Percentiles rank a stretch among this genome's conserved stretches.
These are phyloP conservation scores for Myotis davidii DNA, from an alignment of 2,113 vertebrate species.

Conservation along the genomic window DNA sequence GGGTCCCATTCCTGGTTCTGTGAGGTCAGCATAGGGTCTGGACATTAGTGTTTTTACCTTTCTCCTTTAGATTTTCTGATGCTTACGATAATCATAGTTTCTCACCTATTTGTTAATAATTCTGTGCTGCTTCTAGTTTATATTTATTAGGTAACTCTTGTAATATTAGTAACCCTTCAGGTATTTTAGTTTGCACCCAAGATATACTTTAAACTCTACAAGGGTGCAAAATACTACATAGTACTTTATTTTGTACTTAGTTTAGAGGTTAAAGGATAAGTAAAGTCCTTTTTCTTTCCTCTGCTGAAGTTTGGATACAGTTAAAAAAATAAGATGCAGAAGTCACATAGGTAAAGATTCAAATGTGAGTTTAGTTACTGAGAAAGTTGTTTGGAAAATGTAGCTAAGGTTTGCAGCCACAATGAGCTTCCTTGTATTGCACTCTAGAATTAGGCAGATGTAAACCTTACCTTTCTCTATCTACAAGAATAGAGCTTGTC, in stretches of 20 bases:
- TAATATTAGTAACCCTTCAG: not conserved
- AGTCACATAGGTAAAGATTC: not conserved
- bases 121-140: not conserved
- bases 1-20: not conserved
- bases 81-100: not conserved
- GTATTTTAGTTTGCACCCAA: not conserved
- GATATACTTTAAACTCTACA: not conserved
- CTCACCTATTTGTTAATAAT: not conserved
- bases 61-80: not conserved
- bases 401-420: not conserved
- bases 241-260: not conserved
- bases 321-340: not conserved
- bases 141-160: not conserved
- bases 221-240: not conserved
- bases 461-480: not conserved
- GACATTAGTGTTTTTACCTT: not conserved
- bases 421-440: not conserved
- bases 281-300: not conserved
- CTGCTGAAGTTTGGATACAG: slow-evolving; percentile 11
- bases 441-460: not conserved
- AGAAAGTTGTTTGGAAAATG: slow-evolving; percentile 20
- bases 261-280: not conserved
- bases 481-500: not conserved
- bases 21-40: not conserved
- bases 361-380: not conserved